Conservation (phyloP, 2,113 vertebrate genomes). For the Thamnaconus septentrionalis region DNA sequence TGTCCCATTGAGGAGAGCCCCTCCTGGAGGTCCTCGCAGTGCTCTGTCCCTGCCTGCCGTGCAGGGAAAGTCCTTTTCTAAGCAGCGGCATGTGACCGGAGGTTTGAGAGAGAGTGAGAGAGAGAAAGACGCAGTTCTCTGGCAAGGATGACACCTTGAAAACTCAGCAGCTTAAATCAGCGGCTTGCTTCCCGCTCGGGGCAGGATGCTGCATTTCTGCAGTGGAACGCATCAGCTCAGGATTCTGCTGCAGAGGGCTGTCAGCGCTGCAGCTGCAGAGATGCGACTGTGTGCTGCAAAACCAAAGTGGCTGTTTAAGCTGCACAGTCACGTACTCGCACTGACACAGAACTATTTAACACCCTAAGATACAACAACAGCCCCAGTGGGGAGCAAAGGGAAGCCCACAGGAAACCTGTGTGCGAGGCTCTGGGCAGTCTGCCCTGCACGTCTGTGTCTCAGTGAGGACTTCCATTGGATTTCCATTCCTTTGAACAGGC, state of each 20-base stretch:
- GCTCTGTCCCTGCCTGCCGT: constrained; percentile 8
- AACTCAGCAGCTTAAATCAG: constrained; percentile 49
- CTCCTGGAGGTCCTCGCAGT: constrained; percentile 63
- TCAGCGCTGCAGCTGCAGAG: constrained; percentile 40
- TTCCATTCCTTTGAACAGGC: too few relatives aligned
- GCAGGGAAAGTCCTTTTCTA: constrained; percentile 17
- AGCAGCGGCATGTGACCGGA: constrained; percentile 9
- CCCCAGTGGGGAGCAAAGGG: constrained; percentile 27
- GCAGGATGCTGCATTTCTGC: constrained; percentile 32
- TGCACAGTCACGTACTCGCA: constrained; percentile 32
- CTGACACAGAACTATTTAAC: constrained; percentile 29
- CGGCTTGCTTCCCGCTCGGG: constrained; percentile 17
- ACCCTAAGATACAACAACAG: constrained; percentile 33
- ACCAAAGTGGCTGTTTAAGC: constrained; percentile 42
- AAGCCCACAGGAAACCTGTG: constrained; percentile 60
- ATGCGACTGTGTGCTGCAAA: constrained; percentile 28
- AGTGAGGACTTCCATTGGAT: too few relatives aligned
- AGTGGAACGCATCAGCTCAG: constrained; percentile 18
- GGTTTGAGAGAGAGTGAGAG: constrained; percentile 21
- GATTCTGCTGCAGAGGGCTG: constrained; percentile 26
- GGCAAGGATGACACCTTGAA: constrained; percentile 6
- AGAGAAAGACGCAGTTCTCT: background rate
- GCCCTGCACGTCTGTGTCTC: constrained; percentile 27
- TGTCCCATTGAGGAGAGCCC: constrained; percentile 40
- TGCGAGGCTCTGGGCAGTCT: constrained; percentile 51